These are phyloP conservation scores for Sternarchorhynchus goeldii DNA, from an alignment of 2,797 vertebrate species.

Conservation along the genomic window DNA sequence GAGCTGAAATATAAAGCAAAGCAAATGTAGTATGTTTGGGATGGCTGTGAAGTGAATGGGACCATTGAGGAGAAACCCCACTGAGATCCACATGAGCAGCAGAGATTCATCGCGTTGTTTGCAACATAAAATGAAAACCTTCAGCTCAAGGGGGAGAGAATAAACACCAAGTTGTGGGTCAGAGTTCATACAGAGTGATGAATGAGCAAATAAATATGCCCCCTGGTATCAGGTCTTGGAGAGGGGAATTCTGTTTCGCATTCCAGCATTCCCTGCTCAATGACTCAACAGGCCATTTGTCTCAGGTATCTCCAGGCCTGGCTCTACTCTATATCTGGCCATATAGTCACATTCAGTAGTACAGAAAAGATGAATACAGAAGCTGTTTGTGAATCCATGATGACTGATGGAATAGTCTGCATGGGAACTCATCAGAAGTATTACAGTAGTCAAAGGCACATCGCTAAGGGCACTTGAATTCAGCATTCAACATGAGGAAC, in stretches of 20 bases:
- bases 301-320: neutral
- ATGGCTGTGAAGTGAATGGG: slow-evolving; percentile 13
- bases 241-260: slow-evolving; percentile 68
- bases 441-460: neutral
- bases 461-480: neutral
- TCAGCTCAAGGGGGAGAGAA: slow-evolving; percentile 56
- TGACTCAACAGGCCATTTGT: slow-evolving; percentile 20
- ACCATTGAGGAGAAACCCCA: slow-evolving; percentile 41
- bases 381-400: neutral
- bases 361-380: neutral
- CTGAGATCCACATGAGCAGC: slow-evolving; percentile 51
- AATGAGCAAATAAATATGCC: slow-evolving; percentile 77
- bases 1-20: slow-evolving; percentile 33
- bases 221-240: slow-evolving; percentile 63
- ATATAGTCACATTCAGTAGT: neutral
- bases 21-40: slow-evolving; percentile 47
- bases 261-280: slow-evolving; percentile 62
- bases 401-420: neutral
- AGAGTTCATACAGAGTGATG: slow-evolving; percentile 71
- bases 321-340: too few relatives aligned
- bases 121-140: slow-evolving; percentile 37
- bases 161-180: slow-evolving; percentile 70
- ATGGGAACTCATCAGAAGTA: neutral
- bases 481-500: neutral
- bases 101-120: slow-evolving; percentile 25